A percentile compares a stretch with the other conserved stretches of the same genome.
Conservation (phyloP, 2,113 vertebrate species). For the Bufo gargarizans region DNA sequence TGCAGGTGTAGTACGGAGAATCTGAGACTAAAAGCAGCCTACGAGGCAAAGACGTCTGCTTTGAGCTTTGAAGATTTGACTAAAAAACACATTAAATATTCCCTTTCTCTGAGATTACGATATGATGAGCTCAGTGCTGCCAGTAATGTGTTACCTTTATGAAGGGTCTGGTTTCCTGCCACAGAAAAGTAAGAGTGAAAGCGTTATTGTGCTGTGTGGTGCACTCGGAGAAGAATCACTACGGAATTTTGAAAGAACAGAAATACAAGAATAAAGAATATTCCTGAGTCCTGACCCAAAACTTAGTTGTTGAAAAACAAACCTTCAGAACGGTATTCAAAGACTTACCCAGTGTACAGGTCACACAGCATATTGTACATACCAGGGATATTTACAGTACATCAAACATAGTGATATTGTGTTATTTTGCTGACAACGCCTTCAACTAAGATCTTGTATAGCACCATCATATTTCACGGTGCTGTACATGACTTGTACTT, state of each 20-base stretch:
- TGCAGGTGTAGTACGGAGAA: constrained; percentile 41
- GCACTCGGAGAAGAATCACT: neutral
- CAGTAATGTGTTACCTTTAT: constrained; percentile 42
- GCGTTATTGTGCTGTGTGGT: constrained; percentile 26
- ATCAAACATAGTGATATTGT: neutral
- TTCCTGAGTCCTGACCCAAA: neutral
- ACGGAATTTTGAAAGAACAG: neutral
- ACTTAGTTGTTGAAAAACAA: neutral
- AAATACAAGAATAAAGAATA: neutral
- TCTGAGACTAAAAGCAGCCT: constrained; percentile 51
- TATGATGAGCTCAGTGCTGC: constrained; percentile 36
- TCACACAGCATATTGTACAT: neutral
- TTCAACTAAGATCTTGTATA: neutral
- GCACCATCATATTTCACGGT: neutral
- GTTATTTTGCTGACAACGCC: neutral
- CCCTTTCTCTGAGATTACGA: constrained; percentile 45
- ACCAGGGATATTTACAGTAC: neutral
- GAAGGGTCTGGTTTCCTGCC: constrained; percentile 22
- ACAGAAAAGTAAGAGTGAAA: neutral
- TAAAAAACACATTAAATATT: constrained; percentile 55
- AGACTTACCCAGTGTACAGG: neutral
- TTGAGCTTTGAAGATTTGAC: constrained; percentile 54
- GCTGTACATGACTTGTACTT: too few species aligned
- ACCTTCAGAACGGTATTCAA: neutral
- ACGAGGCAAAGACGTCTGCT: constrained; percentile 49